These are phyloP conservation scores for Thereva nobilitata DNA, from an alignment of 2,888 invertebrate species.

Conservation along the genomic window DNA sequence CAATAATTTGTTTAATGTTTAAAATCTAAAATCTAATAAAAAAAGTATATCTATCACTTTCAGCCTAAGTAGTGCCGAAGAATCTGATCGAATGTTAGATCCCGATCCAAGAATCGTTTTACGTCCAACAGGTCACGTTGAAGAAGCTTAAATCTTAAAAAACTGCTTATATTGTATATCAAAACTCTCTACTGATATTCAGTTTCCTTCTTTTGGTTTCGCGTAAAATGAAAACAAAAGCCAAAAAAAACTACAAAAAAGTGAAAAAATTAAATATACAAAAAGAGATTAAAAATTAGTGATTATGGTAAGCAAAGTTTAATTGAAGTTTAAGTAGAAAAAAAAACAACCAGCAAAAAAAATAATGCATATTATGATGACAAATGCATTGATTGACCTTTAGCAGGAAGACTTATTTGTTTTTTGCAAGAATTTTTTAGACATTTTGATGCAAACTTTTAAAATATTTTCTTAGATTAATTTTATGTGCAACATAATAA, in stretches of 20 bases:
- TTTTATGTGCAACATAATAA: too few species aligned
- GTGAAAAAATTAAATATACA: neutral
- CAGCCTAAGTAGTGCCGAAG: constrained; percentile 70
- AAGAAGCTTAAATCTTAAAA: constrained; percentile 58
- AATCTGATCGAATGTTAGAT: constrained; percentile 76
- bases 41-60: constrained; percentile 48
- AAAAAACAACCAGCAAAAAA: too few species aligned
- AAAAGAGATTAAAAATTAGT: neutral
- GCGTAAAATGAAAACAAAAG: too few species aligned
- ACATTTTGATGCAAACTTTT: too few species aligned
- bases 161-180: neutral
- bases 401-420: too few species aligned
- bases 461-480: too few species aligned
- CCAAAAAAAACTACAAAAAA: neutral
- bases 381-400: too few species aligned
- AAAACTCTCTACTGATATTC: neutral
- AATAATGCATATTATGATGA: too few species aligned
- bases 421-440: too few species aligned
- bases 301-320: too few species aligned
- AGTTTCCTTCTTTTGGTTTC: neutral
- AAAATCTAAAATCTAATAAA: neutral
- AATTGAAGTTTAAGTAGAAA: too few species aligned
- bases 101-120: constrained; percentile 70
- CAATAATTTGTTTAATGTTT: neutral
- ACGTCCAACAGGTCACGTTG: constrained; percentile 67